Evolutionary conservation across 1,140 invertebrate genomes (phyloP), one percentile per base, ranked within the genome.

Genomic region (Catajapyx aquilonaris): DNA sequence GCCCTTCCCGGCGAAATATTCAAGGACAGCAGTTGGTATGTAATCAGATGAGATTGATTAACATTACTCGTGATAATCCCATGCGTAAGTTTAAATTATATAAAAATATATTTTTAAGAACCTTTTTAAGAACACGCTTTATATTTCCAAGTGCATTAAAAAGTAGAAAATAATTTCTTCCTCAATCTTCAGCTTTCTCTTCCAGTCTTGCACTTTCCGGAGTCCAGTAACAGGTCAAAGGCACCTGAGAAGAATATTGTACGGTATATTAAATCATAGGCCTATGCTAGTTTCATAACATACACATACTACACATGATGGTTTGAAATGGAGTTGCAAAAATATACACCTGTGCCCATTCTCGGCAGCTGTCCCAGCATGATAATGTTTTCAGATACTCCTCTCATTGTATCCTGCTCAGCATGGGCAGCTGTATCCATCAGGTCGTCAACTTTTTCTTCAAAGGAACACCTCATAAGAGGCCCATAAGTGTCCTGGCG

Each of bases 351-450:
- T 41, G 94, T 98, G 44, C 95, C 95, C 68, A 98, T 91, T 47
- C 86, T 69, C 0, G 94, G 91, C 46, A 99, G 61, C 60, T 99
- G 94, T 16, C 95, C 95, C 67, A 99, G 75, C n/a, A n/a, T 75
- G 51, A 99, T 98, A 51, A 99, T 98, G 52, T 95, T 96, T 55
- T 99, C 95, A 0, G 93, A 98, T 1, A 99, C 95, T 44, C 95
- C 95, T 54, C 88, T 78, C 76, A 99, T 90, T 3, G 91, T 90
- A 65, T 99, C 94, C 2, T 80, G 75, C 62, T 99, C 95, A 25
- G 90, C 88, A 54, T 98, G 93, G 42, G 84, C 81, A 1, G 95
- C 87, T 1, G 95, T 95, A 57, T 99, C 95, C 68, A 99, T 76
- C 28, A 99, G 59, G 42, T 99, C 93, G 52, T 99, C 95, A 0